Percentiles rank a stretch among this genome's conserved stretches.
Conservation (phyloP, 1,140 invertebrate species). For the Planococcus citri region DNA sequence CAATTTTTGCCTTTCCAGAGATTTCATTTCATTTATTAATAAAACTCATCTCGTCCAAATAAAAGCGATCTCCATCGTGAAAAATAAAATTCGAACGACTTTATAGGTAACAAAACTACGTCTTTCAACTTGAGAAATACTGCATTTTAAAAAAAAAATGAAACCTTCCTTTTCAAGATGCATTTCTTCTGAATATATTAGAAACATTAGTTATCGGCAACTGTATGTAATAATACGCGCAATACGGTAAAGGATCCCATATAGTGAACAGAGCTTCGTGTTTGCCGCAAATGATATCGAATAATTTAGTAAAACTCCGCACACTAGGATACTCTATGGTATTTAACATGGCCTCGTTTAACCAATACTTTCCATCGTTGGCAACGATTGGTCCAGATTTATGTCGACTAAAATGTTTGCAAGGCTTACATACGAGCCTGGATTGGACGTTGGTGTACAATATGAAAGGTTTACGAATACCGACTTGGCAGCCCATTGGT, state of each 20-base stretch:
- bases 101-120: no score
- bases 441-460: slow-evolving; percentile 55
- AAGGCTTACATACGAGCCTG: slow-evolving; percentile 46
- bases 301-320: slow-evolving; percentile 41
- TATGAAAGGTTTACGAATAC: slow-evolving; percentile 61
- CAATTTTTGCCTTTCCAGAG: no score
- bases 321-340: slow-evolving; percentile 36
- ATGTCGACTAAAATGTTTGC: slow-evolving; percentile 44
- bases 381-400: slow-evolving; percentile 38
- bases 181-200: background rate
- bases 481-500: slow-evolving; percentile 54
- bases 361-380: slow-evolving; percentile 37
- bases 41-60: no score
- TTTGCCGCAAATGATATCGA: slow-evolving; percentile 52
- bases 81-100: no score
- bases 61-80: no score
- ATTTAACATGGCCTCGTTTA: slow-evolving; percentile 39
- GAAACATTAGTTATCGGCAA: slow-evolving; percentile 33
- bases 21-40: no score
- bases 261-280: slow-evolving; percentile 61
- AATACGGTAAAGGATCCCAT: slow-evolving; percentile 71
- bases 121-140: no score
- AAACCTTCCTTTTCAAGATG: no score
- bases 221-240: slow-evolving; percentile 66
- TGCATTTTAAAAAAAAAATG: no score